A percentile compares a stretch with the other conserved stretches of the same genome.
Evolutionary conservation across 2,113 vertebrate species (phyloP).

Genomic region (Alligator sinensis): DNA sequence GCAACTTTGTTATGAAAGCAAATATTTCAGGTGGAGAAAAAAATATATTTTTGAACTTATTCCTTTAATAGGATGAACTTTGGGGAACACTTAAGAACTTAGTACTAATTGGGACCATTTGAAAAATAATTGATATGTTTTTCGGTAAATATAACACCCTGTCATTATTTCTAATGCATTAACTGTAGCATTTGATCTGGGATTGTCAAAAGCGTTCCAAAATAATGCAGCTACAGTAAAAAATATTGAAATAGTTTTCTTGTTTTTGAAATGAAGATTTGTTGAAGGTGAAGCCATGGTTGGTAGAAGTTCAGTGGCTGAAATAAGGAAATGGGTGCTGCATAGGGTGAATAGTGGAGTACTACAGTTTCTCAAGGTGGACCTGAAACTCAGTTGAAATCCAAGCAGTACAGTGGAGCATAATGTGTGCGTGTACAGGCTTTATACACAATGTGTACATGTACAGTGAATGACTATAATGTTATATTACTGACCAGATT

Average conservation of each 20-base stretch:
- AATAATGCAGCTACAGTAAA: neutral
- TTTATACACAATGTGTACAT: no score
- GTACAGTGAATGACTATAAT: no score
- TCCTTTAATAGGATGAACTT: neutral
- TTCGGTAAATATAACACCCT: neutral
- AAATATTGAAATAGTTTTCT: neutral
- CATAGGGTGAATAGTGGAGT: neutral
- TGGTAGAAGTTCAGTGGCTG: fast-evolving
- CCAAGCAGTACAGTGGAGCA: fast-evolving
- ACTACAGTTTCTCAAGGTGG: fast-evolving
- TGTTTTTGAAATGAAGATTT: neutral
- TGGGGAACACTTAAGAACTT: neutral
- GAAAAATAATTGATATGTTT: fast-evolving
- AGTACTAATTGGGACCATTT: neutral
- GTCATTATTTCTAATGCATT: neutral
- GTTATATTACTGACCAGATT: neutral
- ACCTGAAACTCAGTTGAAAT: fast-evolving
- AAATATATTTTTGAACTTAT: neutral
- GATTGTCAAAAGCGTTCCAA: neutral
- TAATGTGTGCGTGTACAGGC: fast-evolving
- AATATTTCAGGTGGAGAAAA: neutral
- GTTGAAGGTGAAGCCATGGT: fast-evolving
- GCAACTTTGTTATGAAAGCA: fast-evolving
- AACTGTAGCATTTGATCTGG: conserved; percentile 27
- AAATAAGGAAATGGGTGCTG: fast-evolving